Evolutionary conservation across 2,888 invertebrate species (phyloP), one percentile per base, ranked within the genome.

Genomic region (Oligia latruncula): DNA sequence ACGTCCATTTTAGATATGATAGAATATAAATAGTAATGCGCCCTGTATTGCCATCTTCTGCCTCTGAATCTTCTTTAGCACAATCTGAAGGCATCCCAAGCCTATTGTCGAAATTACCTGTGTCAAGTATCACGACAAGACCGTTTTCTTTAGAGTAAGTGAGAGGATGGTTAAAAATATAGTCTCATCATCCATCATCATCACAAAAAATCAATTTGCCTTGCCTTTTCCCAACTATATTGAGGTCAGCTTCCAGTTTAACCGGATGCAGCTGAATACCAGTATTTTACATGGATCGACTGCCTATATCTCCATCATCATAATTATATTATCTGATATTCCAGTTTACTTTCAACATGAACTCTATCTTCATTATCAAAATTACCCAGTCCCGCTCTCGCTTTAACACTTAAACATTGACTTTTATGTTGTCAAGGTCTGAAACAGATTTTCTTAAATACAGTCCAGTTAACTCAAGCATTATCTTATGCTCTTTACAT

Each of bases 391-490:
- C 6, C 70, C 68, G 74, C 71, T 76, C 55, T 71, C 49, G 72
- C 65, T 46, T 77, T 43, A 29, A 52, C 58, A 66, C 68, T 73
- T 74, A 68, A 65, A 70, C 74, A 64, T 52, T 62, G 46, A 66
- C 58, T 72, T 90, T 87, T 85, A 80, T 82, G 71, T 66, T 85
- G 84, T 86, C 90, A 90, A 91, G 90, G 89, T 89, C 87, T 88
- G 60, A 86, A 88, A 88, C 83, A 80, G 79, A 87, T 89, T 90
- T 82, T 80, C 80, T 86, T 83, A 88, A 86, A 68, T 83, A 62
- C 62, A 74, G 43, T 83, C 52, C 29, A 55, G 20, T 73, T 80
- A 75, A 65, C 65, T 66, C n/a, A 0, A 64, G n/a, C 20, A 73
- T 77, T 72, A 58, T 73, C 8, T 80, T 35, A 17, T 67, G 17